Evolutionary conservation across 2,797 vertebrate genomes (phyloP).

Genomic region (Lophius americanus): DNA sequence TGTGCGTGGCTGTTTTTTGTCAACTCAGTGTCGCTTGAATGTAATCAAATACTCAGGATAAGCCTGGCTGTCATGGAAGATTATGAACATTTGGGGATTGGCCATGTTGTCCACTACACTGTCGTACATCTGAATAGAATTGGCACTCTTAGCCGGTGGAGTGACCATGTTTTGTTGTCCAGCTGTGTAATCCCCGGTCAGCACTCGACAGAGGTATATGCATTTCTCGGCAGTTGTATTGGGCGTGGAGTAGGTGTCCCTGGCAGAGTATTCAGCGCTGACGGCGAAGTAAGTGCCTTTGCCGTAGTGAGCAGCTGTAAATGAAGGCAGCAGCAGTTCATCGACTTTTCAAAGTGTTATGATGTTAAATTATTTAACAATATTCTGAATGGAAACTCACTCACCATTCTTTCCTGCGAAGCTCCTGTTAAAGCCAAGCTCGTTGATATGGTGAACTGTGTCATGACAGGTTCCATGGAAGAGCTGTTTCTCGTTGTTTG

Average conservation of each 20-base stretch:
- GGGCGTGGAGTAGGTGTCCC: slow-evolving; percentile 76
- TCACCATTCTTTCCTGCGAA: slow-evolving; percentile 92
- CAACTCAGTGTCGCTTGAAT: slow-evolving; percentile 68
- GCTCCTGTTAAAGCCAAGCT: slow-evolving; percentile 88
- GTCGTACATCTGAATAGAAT: slow-evolving; percentile 74
- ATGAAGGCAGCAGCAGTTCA: slow-evolving; percentile 3
- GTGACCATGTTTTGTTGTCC: slow-evolving; percentile 63
- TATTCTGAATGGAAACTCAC: slow-evolving; percentile 13
- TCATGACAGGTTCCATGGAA: slow-evolving; percentile 87
- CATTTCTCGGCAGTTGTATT: slow-evolving; percentile 71
- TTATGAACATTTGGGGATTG: slow-evolving; percentile 81
- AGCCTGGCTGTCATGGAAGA: slow-evolving; percentile 88
- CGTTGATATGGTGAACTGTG: slow-evolving; percentile 77
- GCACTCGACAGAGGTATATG: slow-evolving; percentile 89
- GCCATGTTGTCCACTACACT: slow-evolving; percentile 77
- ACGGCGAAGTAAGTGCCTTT: slow-evolving; percentile 92
- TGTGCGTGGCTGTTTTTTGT: too few species aligned
- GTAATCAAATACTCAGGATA: slow-evolving; percentile 93
- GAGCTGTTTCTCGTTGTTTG: slow-evolving; percentile 82
- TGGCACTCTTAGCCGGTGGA: slow-evolving; percentile 76
- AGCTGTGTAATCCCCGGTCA: slow-evolving; percentile 79
- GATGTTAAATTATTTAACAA: too few species aligned
- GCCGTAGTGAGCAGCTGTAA: slow-evolving; percentile 81
- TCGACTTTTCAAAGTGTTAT: background rate
- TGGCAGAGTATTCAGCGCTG: slow-evolving; percentile 81